phyloP scores from a whole-genome alignment of 2,113 vertebrate genomes.

The Ascaphus truei region DNA sequence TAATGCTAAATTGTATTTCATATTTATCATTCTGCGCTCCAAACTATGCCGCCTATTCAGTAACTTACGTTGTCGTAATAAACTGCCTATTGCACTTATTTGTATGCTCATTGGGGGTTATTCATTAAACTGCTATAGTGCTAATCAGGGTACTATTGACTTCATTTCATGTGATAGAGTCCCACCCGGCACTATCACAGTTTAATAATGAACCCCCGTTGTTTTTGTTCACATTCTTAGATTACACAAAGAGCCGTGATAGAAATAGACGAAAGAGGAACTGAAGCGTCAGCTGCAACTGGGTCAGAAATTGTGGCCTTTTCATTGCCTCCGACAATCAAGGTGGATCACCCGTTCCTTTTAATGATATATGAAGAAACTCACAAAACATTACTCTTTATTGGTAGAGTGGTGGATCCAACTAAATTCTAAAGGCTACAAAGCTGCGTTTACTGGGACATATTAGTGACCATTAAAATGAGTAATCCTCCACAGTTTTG shows the following conservation, averaged over 20 bases:
- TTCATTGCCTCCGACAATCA: slow-evolving; percentile 65
- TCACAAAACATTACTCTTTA: slow-evolving; percentile 76
- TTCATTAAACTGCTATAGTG: neutral
- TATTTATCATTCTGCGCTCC: too few species aligned
- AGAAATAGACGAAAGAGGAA: slow-evolving; percentile 81
- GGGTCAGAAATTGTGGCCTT: slow-evolving; percentile 67
- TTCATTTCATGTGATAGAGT: too few species aligned
- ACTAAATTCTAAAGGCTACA: slow-evolving; percentile 48
- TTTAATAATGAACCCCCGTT: too few species aligned
- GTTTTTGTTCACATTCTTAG: slow-evolving; percentile 51
- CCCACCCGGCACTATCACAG: too few species aligned
- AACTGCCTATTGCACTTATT: neutral
- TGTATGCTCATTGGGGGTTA: too few species aligned
- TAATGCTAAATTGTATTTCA: too few species aligned
- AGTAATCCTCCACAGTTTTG: too few species aligned
- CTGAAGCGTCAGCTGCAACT: slow-evolving; percentile 67
- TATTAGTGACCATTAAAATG: too few species aligned
- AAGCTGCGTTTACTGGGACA: too few species aligned
- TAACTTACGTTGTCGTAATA: too few species aligned
- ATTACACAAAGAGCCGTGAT: slow-evolving; percentile 80
- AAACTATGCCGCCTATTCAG: too few species aligned
- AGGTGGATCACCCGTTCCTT: slow-evolving; percentile 75
- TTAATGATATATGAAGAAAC: slow-evolving; percentile 85
- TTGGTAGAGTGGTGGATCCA: slow-evolving; percentile 84
- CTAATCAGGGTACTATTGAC: too few species aligned